A percentile compares a stretch with the other conserved stretches of the same genome.
These are phyloP conservation scores for Collichthys lucidus DNA, from an alignment of 2,113 vertebrate species.

Conservation along the genomic window DNA sequence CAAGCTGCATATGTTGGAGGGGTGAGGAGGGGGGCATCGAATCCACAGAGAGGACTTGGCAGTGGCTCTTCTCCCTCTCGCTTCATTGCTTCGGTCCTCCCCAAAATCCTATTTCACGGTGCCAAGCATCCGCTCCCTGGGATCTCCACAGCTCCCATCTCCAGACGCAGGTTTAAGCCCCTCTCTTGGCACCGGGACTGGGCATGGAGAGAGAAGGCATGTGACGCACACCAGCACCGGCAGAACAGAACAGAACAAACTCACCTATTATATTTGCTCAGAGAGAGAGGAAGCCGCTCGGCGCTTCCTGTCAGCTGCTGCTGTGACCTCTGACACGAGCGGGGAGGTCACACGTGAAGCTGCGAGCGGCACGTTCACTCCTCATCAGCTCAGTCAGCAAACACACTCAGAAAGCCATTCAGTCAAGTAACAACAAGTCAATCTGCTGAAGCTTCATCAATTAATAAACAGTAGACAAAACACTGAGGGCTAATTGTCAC, in stretches of 20 bases:
- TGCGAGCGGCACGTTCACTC: too few species aligned
- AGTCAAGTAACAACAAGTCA: conserved; percentile 61
- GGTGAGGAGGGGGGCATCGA: conserved; percentile 80
- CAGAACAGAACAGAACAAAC: conserved; percentile 73
- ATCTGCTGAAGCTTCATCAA: conserved; percentile 40
- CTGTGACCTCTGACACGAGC: conserved; percentile 53
- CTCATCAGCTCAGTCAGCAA: conserved; percentile 22
- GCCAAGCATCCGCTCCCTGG: conserved; percentile 83
- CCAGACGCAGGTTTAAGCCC: conserved; percentile 84
- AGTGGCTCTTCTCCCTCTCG: conserved; percentile 77
- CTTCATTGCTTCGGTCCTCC: conserved; percentile 81
- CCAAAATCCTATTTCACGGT: conserved; percentile 84
- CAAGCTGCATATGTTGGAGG: conserved; percentile 74
- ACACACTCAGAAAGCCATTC: conserved; percentile 57
- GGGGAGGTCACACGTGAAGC: conserved; percentile 52
- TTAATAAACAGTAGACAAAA: conserved; percentile 61
- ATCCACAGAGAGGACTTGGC: conserved; percentile 82
- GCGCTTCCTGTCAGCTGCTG: conserved; percentile 19
- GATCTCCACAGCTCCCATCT: conserved; percentile 82
- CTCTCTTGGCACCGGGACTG: conserved; percentile 79
- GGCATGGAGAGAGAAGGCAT: conserved; percentile 76
- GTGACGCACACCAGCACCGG: conserved; percentile 72
- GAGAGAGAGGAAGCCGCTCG: conserved; percentile 20
- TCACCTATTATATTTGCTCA: conserved; percentile 77
- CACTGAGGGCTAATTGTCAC: conserved; percentile 61